Conservation (phyloP, 2,113 vertebrate species). For the Sinocyclocheilus grahami region DNA sequence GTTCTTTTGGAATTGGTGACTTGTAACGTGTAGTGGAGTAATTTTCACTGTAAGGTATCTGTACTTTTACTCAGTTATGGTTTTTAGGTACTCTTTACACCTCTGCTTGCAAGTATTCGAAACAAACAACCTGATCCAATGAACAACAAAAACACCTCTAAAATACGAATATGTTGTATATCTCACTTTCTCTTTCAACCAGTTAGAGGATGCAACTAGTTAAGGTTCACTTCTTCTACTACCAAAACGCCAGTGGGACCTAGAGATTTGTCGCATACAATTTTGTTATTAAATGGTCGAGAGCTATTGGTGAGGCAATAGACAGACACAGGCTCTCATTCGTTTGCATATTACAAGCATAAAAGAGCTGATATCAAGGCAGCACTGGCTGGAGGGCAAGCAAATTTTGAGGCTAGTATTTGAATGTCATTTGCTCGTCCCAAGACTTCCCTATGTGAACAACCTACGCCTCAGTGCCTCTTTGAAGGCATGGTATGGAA, state of each 20-base stretch:
- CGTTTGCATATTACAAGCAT: constrained; percentile 79
- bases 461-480: constrained; percentile 69
- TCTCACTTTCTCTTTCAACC: background rate
- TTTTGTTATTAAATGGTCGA: constrained; percentile 13
- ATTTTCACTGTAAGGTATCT: too few relatives aligned
- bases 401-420: constrained; percentile 80
- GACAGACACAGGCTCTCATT: constrained; percentile 21
- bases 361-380: constrained; percentile 74
- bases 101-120: background rate
- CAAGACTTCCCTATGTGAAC: constrained; percentile 78
- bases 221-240: background rate
- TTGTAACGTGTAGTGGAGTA: too few relatives aligned
- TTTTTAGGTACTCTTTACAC: too few relatives aligned
- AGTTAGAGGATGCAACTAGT: background rate
- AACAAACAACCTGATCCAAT: background rate
- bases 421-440: constrained; percentile 80
- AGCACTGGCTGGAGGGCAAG: constrained; percentile 66
- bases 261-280: background rate
- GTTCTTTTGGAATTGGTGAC: too few relatives aligned
- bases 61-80: too few relatives aligned
- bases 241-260: background rate
- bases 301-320: constrained; percentile 25
- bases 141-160: background rate
- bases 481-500: constrained; percentile 76
- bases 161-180: background rate